These are phyloP conservation scores for Planiliza haematocheilus DNA, from an alignment of 2,113 vertebrate genomes.

Conservation along the genomic window DNA sequence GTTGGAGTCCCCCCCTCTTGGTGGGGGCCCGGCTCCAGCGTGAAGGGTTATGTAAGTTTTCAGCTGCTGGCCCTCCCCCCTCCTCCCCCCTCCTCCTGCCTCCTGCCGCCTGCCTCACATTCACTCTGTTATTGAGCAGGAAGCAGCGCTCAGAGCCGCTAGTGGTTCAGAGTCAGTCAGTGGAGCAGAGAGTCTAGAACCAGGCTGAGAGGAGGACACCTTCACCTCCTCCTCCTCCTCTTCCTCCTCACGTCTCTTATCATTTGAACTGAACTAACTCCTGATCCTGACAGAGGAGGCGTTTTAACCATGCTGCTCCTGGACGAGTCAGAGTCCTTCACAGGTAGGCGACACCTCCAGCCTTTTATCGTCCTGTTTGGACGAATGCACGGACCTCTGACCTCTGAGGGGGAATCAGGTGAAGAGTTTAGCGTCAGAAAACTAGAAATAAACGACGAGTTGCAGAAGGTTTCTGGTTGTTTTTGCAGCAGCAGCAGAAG, in stretches of 20 bases:
- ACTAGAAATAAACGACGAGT: no score
- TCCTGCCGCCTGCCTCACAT: conserved; percentile 60
- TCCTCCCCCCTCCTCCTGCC: conserved; percentile 59
- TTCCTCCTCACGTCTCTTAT: no score
- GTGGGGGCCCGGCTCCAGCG: conserved; percentile 63
- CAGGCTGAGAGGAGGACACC: background rate
- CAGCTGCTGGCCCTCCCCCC: conserved; percentile 65
- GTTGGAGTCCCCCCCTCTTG: conserved; percentile 53
- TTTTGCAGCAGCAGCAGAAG: conserved; percentile 15
- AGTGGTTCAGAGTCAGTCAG: conserved; percentile 56
- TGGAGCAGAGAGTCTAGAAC: conserved; percentile 40
- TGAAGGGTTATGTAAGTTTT: conserved; percentile 78
- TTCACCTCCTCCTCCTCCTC: background rate
- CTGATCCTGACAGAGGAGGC: conserved; percentile 16
- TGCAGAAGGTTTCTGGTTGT: no score
- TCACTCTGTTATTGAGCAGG: conserved; percentile 52
- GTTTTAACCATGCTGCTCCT: conserved; percentile 74
- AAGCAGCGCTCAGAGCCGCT: conserved; percentile 32
- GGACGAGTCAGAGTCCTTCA: conserved; percentile 75
- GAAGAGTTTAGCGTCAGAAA: no score
- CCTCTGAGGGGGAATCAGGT: background rate
- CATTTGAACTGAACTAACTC: no score
- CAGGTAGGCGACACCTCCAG: conserved; percentile 63
- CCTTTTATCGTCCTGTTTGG: background rate
- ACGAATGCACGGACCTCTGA: background rate